Evolutionary conservation across 2,888 invertebrate species (phyloP), one percentile per base, ranked within the genome.

Genomic region (Heliconius charithonia): DNA sequence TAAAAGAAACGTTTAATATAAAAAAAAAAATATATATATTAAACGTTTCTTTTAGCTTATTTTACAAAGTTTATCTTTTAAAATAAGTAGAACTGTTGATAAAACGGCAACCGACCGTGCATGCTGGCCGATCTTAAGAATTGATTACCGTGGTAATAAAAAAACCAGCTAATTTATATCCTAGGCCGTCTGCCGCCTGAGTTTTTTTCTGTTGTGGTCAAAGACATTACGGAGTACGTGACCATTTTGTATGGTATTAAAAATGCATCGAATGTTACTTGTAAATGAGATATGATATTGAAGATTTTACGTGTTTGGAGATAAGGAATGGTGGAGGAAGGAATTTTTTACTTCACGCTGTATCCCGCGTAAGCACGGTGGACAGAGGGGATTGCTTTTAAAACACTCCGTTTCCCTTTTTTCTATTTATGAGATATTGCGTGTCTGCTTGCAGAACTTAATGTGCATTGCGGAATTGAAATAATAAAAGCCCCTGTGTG

Each of bases 141-240:
- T 80, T 80, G 79, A 78, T 81, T 81, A 76, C 76, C 32, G 67
- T 12, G 45, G 75, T 77, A 56, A 77, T 77, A 77, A 77, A 80
- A 80, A 76, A 75, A 65, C 32, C 67, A 80, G 69, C 56, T 62
- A 75, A 67, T 75, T 73, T 70, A 71, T 59, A 59, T 67, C 75
- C 63, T 80, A 66, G 32, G 32, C 63, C 63, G 71, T 77, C 72
- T 73, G 77, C 62, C 63, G 63, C 41, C 41, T 66, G 29, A 9
- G 32, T 37, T 63, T 65, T 74, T 76, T 77, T 59, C 72, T 72
- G 72, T 56, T 72, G 65, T 72, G 32, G 65, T 65, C 74, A 65
- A 74, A 74, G 74, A 74, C 63, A 74, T 74, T 63, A 74, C 37
- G 19, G 73, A 27, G 62, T 74, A 74, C 74, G 74, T 74, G 74